Percentiles rank a stretch among this genome's conserved stretches.
Evolutionary conservation across 2,888 invertebrate genomes (phyloP).

Genomic region (Lasioglossum marginatum): DNA sequence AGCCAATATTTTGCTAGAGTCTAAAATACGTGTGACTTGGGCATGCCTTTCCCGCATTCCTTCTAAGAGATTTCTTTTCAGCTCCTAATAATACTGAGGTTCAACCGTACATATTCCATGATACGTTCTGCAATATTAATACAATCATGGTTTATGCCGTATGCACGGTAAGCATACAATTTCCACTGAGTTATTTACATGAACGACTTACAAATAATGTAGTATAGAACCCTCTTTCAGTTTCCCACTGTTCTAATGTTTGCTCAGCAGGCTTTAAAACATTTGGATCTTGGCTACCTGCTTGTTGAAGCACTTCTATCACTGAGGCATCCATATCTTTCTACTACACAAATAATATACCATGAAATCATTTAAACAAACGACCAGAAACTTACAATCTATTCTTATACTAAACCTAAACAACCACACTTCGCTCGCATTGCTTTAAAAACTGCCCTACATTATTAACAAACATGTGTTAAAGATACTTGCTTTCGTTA

Average conservation of each 20-base stretch:
- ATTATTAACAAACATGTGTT: slow-evolving; percentile 59
- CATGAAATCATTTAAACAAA: neutral
- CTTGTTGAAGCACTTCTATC: slow-evolving; percentile 91
- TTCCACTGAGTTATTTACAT: neutral
- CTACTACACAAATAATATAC: slow-evolving; percentile 32
- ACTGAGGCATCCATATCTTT: slow-evolving; percentile 88
- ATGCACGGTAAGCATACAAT: neutral
- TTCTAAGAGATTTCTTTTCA: neutral
- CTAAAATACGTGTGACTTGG: neutral
- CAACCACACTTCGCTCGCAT: slow-evolving; percentile 7
- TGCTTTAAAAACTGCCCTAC: neutral
- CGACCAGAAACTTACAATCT: slow-evolving; percentile 10
- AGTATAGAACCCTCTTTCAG: slow-evolving; percentile 94
- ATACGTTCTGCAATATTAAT: slow-evolving; percentile 16
- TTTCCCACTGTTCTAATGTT: slow-evolving; percentile 95
- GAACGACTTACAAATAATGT: slow-evolving; percentile 89
- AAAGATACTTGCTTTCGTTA: slow-evolving; percentile 4
- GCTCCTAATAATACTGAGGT: neutral
- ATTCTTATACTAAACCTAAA: neutral
- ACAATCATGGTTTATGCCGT: slow-evolving; percentile 14
- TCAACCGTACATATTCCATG: slow-evolving; percentile 7
- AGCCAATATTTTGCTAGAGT: neutral
- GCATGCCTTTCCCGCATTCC: neutral
- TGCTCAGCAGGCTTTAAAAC: slow-evolving; percentile 95
- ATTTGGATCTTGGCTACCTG: slow-evolving; percentile 93